Conservation (phyloP, 2,113 vertebrate genomes). For the Ptilonorhynchus violaceus region DNA sequence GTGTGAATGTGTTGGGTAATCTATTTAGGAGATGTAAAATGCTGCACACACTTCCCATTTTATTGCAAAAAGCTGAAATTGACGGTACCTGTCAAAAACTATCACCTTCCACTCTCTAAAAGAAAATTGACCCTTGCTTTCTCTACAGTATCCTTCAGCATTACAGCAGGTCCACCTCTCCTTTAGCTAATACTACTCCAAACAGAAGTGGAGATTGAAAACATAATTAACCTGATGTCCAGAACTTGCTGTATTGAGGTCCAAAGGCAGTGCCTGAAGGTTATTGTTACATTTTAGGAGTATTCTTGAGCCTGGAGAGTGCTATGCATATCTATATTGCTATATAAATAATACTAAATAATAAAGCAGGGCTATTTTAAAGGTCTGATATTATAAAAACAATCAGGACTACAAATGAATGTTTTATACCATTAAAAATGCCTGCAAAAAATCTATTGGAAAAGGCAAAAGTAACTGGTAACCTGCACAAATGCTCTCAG, state of each 20-base stretch:
- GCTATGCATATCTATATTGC: not conserved
- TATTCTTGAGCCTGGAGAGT: not conserved
- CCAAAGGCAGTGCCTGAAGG: not conserved
- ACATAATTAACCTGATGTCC: not conserved
- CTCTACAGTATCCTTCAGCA: not conserved
- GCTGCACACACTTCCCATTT: not conserved
- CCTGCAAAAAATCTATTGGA: not conserved
- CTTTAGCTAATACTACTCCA: not conserved
- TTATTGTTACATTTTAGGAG: not conserved
- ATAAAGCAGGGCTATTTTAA: not conserved
- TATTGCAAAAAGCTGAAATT: conserved; percentile 35
- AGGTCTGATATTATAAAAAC: not conserved
- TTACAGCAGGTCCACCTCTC: not conserved
- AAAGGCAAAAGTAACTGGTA: not conserved
- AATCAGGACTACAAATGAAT: not conserved
- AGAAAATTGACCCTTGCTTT: conserved; percentile 34
- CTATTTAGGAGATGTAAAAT: conserved; percentile 37
- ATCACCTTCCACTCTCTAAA: not conserved
- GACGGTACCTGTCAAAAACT: conserved; percentile 20
- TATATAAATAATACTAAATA: not conserved
- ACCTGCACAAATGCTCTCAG: not conserved
- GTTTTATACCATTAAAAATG: not conserved
- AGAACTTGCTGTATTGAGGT: not conserved
- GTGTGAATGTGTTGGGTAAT: not conserved
- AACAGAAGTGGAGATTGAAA: not conserved